Evolutionary conservation across 2,113 vertebrate species (phyloP).

Genomic region (Mugil cephalus): DNA sequence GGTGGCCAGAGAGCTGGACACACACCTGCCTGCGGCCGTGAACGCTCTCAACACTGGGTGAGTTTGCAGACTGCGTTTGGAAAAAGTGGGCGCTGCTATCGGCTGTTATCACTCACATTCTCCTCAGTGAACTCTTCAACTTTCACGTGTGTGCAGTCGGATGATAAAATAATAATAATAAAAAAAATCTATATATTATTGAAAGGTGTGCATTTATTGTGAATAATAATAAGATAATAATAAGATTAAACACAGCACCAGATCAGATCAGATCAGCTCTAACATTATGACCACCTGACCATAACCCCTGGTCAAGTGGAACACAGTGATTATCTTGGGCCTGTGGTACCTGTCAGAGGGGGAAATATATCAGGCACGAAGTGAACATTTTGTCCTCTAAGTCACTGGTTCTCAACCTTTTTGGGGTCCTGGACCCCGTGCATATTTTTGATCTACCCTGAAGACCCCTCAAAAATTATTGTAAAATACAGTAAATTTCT

Average conservation of each 20-base stretch:
- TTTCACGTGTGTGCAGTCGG: neutral
- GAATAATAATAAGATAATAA: no score
- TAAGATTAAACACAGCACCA: neutral
- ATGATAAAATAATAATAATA: neutral
- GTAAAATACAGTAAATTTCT: no score
- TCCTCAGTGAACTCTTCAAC: constrained; percentile 35
- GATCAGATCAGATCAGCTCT: neutral
- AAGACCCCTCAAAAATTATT: no score
- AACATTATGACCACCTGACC: no score
- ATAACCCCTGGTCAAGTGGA: no score
- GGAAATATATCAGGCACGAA: no score
- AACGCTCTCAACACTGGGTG: constrained; percentile 89
- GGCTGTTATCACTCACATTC: constrained; percentile 9
- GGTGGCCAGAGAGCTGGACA: constrained; percentile 83
- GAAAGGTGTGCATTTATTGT: neutral
- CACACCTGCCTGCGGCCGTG: constrained; percentile 84
- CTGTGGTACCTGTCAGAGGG: no score
- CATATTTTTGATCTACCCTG: no score
- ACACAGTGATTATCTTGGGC: no score
- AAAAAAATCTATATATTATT: neutral
- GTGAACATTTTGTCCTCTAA: no score
- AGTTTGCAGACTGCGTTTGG: constrained; percentile 66
- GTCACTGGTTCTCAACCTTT: no score
- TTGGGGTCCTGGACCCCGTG: no score
- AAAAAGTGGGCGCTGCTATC: neutral